Evolutionary conservation across 1,140 invertebrate genomes (phyloP).

Genomic region (Pseudomyrmex flavicornis): DNA sequence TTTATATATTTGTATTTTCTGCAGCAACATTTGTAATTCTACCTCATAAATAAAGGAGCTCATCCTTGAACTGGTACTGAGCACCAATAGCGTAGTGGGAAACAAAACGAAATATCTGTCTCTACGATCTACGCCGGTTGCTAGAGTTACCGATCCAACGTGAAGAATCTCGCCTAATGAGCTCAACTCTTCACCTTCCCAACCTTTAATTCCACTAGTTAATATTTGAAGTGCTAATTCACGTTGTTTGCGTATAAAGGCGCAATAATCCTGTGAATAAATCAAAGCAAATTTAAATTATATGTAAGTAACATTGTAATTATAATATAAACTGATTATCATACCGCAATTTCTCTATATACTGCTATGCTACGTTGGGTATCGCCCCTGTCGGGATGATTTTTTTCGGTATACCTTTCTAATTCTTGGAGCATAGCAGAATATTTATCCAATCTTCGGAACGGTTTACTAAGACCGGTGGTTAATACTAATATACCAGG

Average conservation of each 20-base stretch:
- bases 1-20: background rate
- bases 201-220: constrained; percentile 95
- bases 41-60: constrained; percentile 99
- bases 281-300: constrained; percentile 12
- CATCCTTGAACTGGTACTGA: constrained; percentile 95
- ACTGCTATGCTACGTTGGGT: constrained; percentile 96
- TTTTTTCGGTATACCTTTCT: constrained; percentile 97
- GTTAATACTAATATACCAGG: constrained; percentile 96
- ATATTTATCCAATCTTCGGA: constrained; percentile 97
- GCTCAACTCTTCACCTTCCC: constrained; percentile 95
- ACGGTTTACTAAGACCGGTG: constrained; percentile 96
- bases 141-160: constrained; percentile 93
- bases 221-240: constrained; percentile 98
- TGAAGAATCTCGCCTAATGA: constrained; percentile 92
- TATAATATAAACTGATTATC: background rate
- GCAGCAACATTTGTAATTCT: constrained; percentile 58
- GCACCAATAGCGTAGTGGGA: constrained; percentile 93
- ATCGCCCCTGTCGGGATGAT: constrained; percentile 97
- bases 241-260: constrained; percentile 95
- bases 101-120: constrained; percentile 97
- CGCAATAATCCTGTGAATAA: constrained; percentile 90
- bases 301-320: constrained; percentile 68
- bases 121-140: constrained; percentile 91
- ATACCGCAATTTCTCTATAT: constrained; percentile 97
- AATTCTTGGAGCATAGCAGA: constrained; percentile 97